phyloP scores from a whole-genome alignment of 2,797 vertebrate species.

The Denticeps clupeoides region DNA sequence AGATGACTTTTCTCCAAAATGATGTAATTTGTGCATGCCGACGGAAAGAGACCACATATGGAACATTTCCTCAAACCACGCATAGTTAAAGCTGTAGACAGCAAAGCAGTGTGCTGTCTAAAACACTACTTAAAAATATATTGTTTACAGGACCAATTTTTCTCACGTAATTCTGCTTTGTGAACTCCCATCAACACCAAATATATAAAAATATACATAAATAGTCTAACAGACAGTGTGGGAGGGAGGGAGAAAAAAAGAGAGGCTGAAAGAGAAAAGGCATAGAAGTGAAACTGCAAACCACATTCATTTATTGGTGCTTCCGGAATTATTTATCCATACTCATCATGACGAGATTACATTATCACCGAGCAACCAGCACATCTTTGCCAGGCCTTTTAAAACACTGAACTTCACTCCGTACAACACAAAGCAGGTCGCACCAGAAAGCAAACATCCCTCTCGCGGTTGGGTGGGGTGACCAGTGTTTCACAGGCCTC shows the following conservation, averaged over 20 bases:
- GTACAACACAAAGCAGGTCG: not conserved
- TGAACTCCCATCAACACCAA: no score
- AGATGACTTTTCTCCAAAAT: no score
- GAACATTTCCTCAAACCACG: no score
- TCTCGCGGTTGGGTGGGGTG: not conserved
- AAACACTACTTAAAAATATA: no score
- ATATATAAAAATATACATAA: not conserved
- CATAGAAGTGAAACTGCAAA: slow-evolving; percentile 6
- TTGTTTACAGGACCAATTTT: no score
- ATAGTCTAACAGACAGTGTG: not conserved
- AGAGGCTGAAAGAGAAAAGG: not conserved
- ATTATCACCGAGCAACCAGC: not conserved
- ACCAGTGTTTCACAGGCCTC: slow-evolving; percentile 1
- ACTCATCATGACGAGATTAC: not conserved
- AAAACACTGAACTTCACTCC: no score
- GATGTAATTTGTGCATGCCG: no score
- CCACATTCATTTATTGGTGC: slow-evolving; percentile 28
- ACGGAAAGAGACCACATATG: no score
- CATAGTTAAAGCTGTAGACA: no score
- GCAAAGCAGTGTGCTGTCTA: no score
- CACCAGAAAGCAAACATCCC: not conserved
- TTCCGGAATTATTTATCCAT: slow-evolving; percentile 11
- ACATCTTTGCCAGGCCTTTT: no score
- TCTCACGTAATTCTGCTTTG: no score
- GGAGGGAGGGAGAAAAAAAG: not conserved